A percentile compares a stretch with the other conserved stretches of the same genome.
Conservation (phyloP, 2,888 invertebrate species). For the Pachydiplax longipennis region DNA sequence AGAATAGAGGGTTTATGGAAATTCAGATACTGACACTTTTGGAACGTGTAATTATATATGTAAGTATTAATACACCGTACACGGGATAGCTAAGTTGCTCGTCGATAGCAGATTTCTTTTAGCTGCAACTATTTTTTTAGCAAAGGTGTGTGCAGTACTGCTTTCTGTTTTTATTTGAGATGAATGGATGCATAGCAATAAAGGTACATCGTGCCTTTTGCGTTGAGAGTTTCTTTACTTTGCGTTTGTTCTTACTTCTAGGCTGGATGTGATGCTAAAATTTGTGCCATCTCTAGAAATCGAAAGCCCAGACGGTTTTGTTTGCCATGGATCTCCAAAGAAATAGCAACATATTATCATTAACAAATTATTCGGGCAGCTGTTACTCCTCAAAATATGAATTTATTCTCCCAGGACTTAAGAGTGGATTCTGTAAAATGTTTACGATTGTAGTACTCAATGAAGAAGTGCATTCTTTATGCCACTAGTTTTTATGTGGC, state of each 20-base stretch:
- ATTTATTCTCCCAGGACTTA: neutral
- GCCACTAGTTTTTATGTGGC: neutral
- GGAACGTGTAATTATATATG: too few species aligned
- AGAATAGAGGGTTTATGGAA: too few species aligned
- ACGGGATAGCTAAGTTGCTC: too few species aligned
- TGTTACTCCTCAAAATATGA: neutral
- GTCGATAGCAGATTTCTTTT: too few species aligned
- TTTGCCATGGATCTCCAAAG: neutral
- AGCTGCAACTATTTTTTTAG: too few species aligned
- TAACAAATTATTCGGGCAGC: neutral
- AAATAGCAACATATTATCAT: neutral
- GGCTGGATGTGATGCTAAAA: neutral
- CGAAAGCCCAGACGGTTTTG: neutral
- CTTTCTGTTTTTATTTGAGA: too few species aligned
- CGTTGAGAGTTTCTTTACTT: too few species aligned
- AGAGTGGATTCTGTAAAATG: neutral
- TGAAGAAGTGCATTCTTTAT: neutral
- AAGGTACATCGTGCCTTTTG: too few species aligned
- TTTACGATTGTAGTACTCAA: neutral
- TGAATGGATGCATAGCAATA: too few species aligned
- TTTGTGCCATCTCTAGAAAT: neutral
- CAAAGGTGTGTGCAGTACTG: too few species aligned
- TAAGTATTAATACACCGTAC: too few species aligned
- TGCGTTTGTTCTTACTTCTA: neutral
- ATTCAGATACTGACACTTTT: too few species aligned